Evolutionary conservation across 2,113 vertebrate genomes (phyloP).

Genomic region (rabbit (Oryctolagus cuniculus)): DNA sequence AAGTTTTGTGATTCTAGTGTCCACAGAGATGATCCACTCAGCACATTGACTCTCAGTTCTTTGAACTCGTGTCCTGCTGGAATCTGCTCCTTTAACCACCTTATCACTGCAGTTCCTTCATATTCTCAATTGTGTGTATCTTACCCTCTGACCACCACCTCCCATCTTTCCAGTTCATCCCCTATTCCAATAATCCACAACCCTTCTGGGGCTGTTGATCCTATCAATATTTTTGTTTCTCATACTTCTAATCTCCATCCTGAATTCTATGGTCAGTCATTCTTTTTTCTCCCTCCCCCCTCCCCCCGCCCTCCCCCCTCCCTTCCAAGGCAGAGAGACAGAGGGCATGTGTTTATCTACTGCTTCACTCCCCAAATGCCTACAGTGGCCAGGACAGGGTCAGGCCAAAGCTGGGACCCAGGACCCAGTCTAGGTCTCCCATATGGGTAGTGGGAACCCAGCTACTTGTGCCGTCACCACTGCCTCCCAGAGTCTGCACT

Average conservation of each 20-base stretch:
- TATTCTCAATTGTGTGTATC: neutral
- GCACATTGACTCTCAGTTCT: neutral
- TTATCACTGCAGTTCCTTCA: neutral
- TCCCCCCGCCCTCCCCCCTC: too few species aligned
- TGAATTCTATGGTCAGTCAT: neutral
- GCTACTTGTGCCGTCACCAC: too few species aligned
- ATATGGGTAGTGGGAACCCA: too few species aligned
- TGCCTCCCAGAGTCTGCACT: too few species aligned
- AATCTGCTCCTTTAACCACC: neutral
- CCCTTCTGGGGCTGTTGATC: neutral
- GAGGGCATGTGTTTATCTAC: too few species aligned
- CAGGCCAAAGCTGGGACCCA: too few species aligned
- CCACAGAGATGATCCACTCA: neutral
- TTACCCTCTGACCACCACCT: neutral
- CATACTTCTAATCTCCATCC: neutral
- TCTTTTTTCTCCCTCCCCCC: neutral
- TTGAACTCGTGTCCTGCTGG: neutral
- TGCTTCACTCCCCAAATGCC: too few species aligned
- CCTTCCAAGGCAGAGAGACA: too few species aligned
- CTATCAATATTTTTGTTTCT: neutral
- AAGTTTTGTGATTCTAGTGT: neutral
- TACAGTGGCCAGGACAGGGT: too few species aligned
- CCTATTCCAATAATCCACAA: neutral
- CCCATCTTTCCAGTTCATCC: neutral
- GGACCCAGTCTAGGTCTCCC: too few species aligned